phyloP scores from a whole-genome alignment of 37 sponge, comb jelly and placozoan species.

The Dysidea cf. avara region DNA sequence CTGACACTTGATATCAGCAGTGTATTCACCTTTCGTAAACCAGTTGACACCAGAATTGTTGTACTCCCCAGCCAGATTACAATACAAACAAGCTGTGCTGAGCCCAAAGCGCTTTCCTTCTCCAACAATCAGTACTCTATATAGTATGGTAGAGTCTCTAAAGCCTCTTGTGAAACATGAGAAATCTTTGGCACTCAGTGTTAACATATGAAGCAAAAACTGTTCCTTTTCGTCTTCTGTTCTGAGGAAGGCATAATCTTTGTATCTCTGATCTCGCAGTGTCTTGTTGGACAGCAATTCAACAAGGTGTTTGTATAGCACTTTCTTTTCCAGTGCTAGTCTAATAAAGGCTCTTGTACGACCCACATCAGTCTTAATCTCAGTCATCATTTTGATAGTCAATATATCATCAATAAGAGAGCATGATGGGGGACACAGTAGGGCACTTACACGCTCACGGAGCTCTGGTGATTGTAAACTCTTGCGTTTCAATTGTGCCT shows the following conservation, averaged over 20 bases:
- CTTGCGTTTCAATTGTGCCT: constrained; percentile 43
- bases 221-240: constrained; percentile 91
- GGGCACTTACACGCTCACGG: constrained; percentile 39
- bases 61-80: constrained; percentile 74
- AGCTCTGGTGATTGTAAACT: constrained; percentile 65
- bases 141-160: constrained; percentile 49
- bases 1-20: constrained; percentile 59
- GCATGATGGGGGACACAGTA: constrained; percentile 55
- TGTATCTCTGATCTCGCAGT: constrained; percentile 55
- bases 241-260: constrained; percentile 88
- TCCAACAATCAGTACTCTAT: constrained; percentile 72
- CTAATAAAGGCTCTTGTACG: constrained; percentile 76
- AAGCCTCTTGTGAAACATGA: constrained; percentile 90
- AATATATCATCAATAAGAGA: constrained; percentile 52
- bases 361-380: constrained; percentile 88
- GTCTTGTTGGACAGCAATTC: constrained; percentile 52
- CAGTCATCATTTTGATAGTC: constrained; percentile 65
- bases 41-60: constrained; percentile 45
- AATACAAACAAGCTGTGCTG: constrained; percentile 71
- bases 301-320: constrained; percentile 62
- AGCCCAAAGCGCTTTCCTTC: constrained; percentile 82
- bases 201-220: constrained; percentile 83
- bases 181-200: constrained; percentile 88
- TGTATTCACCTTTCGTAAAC: constrained; percentile 69
- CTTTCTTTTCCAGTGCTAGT: constrained; percentile 82